Evolutionary conservation across 2,797 vertebrate genomes (phyloP).

Genomic region (Lepilemur ruficaudatus): DNA sequence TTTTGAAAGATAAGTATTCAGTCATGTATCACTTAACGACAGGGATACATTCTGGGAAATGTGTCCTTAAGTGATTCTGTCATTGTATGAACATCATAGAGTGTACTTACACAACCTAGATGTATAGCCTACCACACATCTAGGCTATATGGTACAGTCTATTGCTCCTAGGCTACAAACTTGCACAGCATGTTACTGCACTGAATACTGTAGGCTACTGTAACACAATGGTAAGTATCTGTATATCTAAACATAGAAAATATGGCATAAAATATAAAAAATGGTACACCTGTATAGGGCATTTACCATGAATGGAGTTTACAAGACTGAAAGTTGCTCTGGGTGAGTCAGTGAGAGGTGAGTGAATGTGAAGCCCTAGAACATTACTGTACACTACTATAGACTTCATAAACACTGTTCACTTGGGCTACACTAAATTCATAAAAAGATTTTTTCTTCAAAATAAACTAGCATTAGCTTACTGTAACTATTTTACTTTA

Average conservation of each 20-base stretch:
- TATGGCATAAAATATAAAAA: background rate
- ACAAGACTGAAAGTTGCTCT: background rate
- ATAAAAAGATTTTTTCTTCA: background rate
- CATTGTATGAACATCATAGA: background rate
- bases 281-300: background rate
- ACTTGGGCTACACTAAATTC: background rate
- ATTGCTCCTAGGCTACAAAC: background rate
- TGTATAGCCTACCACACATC: background rate
- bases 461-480: background rate
- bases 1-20: constrained; percentile 13
- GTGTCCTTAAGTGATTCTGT: background rate
- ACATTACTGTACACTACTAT: background rate
- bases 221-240: background rate
- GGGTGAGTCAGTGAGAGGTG: background rate
- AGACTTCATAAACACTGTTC: background rate
- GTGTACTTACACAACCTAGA: background rate
- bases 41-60: background rate
- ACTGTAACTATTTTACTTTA: background rate
- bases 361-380: background rate
- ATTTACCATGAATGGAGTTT: background rate
- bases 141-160: background rate
- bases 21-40: background rate
- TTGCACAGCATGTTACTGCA: background rate
- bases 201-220: background rate
- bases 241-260: background rate